Evolutionary conservation across 92 coral and sea anemone species (phyloP).

Genomic region (Porites rus): DNA sequence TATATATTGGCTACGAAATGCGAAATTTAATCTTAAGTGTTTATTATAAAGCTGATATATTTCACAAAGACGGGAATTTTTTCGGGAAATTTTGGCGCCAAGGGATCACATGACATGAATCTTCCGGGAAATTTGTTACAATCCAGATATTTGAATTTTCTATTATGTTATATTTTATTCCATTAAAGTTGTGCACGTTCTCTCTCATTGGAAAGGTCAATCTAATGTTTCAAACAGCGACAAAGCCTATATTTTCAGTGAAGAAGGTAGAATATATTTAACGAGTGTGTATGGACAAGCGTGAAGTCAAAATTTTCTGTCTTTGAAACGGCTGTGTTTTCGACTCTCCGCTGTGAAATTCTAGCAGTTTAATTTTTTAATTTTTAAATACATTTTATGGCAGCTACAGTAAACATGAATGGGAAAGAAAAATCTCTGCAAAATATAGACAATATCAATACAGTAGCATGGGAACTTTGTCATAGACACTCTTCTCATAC

Average conservation of each 20-base stretch:
- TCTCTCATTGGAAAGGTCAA: neutral
- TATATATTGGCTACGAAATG: conserved; percentile 7
- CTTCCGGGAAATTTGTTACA: neutral
- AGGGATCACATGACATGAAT: neutral
- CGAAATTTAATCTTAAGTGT: too few species aligned
- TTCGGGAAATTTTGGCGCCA: neutral
- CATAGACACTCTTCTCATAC: too few species aligned
- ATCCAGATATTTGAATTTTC: neutral
- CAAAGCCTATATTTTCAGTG: conserved; percentile 7
- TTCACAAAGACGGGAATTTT: too few species aligned
- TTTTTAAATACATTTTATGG: neutral
- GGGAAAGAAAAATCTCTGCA: too few species aligned
- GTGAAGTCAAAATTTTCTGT: neutral
- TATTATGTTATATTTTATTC: neutral
- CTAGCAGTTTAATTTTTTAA: neutral
- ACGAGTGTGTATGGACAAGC: neutral
- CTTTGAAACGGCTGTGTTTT: neutral
- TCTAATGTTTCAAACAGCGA: neutral
- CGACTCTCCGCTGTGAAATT: neutral
- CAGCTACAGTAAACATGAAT: too few species aligned
- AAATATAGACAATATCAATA: too few species aligned
- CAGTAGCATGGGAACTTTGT: too few species aligned
- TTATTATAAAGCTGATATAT: neutral
- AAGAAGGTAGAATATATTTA: neutral
- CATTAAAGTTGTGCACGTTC: neutral